Conservation (phyloP, 2,888 invertebrate species). For the Tipula confusa region DNA sequence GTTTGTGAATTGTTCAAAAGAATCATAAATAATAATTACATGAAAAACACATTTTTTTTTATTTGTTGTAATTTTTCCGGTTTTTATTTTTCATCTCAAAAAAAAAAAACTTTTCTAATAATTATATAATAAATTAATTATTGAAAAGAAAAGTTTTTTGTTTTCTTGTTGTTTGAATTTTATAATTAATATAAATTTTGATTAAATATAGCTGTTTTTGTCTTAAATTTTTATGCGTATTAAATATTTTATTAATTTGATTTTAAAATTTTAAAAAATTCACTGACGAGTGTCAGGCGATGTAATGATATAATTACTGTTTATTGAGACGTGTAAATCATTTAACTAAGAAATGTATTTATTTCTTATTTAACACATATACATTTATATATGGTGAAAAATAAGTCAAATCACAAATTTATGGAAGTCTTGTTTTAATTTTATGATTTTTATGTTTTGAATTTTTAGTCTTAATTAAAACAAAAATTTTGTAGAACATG, state of each 20-base stretch:
- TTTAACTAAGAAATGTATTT: too few relatives aligned
- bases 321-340: too few relatives aligned
- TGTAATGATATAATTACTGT: too few relatives aligned
- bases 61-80: not conserved
- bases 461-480: too few relatives aligned
- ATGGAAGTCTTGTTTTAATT: too few relatives aligned
- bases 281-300: too few relatives aligned
- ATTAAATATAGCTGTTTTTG: not conserved
- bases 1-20: not conserved
- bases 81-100: not conserved
- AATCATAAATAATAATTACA: constrained; percentile 12
- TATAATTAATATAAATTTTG: not conserved
- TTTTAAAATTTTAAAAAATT: too few relatives aligned
- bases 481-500: too few relatives aligned
- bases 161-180: not conserved
- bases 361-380: too few relatives aligned
- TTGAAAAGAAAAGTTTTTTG: not conserved
- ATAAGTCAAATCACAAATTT: too few relatives aligned
- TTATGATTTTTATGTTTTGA: too few relatives aligned
- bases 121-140: not conserved
- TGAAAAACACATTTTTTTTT: not conserved
- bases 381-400: too few relatives aligned
- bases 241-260: not conserved
- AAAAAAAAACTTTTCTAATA: not conserved
- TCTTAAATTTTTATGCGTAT: not conserved